Base-by-base conservation (phyloP, 2,888 invertebrate species). In the Odontocerum albicorne region DNA sequence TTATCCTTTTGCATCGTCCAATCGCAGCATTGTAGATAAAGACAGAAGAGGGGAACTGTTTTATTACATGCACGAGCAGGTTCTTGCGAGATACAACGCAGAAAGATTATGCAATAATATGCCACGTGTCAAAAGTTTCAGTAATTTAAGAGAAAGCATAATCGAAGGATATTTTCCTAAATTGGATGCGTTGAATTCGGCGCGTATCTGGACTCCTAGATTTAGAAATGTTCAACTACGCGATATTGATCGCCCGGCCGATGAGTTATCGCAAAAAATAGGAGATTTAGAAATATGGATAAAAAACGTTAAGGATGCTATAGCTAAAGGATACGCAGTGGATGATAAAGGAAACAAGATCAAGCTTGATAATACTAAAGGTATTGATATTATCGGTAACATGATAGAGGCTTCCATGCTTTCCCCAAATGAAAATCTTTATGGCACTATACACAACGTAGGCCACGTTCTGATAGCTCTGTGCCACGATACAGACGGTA, bases 381-480 rank as follows among this genome's bases (percentile, higher is more conserved):
- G 92, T 8, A 90, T 92, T 63, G 88, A 92, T 65, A 72, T 83
- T 6, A 74, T 93, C 16, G 92, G 92, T 6, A 88, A 92, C 68
- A 79, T 92, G 62, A 74, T 93, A 67, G 92, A 92, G 70, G 79
- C 90, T 0, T 84, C 85, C 22, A 80, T 83, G 60, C 67, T 90
- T 35, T 86, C 88, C 36, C 81, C 82, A 2, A 90, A 91, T 72
- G 74, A 80, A 1, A 72, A 74, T 31, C 76, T 86, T 65, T 91
- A 90, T 66, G 92, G 92, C 0, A 87, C 90, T 70, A 65, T 91
- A 22, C 92, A 93, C 72, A 92, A 92, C 71, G 79, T 87, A 73
- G 91, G 90, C 0, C 92, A 92, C 66, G 82, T 89, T 2, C 79
- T 88, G 66, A 82, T 92, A 56, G 84, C 88, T 0, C 87, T 84